Evolutionary conservation across 2,888 invertebrate genomes (phyloP).

Genomic region (Parnassius smintheus): DNA sequence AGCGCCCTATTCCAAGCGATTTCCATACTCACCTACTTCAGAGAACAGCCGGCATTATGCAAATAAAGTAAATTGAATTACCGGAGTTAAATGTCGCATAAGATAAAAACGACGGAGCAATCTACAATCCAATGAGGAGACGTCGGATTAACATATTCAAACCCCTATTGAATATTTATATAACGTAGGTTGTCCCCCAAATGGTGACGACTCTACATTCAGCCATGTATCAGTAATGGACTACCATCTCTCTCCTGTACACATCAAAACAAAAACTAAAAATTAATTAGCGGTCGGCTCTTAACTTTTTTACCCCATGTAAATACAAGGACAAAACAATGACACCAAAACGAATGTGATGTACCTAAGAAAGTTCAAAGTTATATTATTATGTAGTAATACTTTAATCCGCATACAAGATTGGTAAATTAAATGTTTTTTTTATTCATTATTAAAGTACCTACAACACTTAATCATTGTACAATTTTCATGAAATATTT

Average conservation of each 20-base stretch:
- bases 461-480: too few species aligned
- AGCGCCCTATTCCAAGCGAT: constrained; percentile 44
- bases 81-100: constrained; percentile 81
- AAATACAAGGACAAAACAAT: constrained; percentile 26
- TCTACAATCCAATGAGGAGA: constrained; percentile 80
- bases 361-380: constrained; percentile 3
- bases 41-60: constrained; percentile 73
- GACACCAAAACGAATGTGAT: constrained; percentile 18
- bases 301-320: constrained; percentile 31
- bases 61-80: constrained; percentile 81
- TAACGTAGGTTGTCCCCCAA: constrained; percentile 50
- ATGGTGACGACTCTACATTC: constrained; percentile 56
- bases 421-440: too few species aligned
- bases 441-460: too few species aligned
- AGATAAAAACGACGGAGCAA: constrained; percentile 80
- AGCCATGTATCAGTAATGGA: constrained; percentile 73
- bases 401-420: not conserved
- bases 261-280: constrained; percentile 63
- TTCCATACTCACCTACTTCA: constrained; percentile 78
- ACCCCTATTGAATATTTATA: constrained; percentile 80
- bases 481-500: too few species aligned
- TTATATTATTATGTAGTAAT: not conserved
- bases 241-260: constrained; percentile 61
- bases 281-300: constrained; percentile 50
- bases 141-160: constrained; percentile 77